Base-by-base conservation (phyloP, 2,113 vertebrate species). In the Silurus meridionalis region DNA sequence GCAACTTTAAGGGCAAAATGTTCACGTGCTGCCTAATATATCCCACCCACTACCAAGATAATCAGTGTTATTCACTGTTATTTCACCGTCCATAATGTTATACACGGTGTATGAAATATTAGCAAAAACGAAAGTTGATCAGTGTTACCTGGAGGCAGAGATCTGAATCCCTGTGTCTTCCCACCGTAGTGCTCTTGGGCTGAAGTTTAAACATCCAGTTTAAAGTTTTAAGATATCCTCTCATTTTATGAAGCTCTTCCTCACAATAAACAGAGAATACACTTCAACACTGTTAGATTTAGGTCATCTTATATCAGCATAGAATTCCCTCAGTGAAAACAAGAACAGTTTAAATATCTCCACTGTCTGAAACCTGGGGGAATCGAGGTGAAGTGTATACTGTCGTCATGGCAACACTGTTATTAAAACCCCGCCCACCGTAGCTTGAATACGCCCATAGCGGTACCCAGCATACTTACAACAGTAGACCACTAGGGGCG, bases 71-170 rank as follows among this genome's bases (percentile, higher is more conserved):
- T 37, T 37, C 37, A 37, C 37, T 37, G 37, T 37, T 37, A 37
- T 37, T 37, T 37, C 37, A 37, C 37, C 37, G 37, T 37, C 2
- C 37, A 37, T 37, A 37, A 37, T 37, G 37, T 37, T 37, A 37
- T 37, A 37, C 37, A 37, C 37, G 37, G 37, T 37, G 37, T 37
- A 37, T 37, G 37, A 37, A 37, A 37, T 37, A 37, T 37, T 37
- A 37, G 37, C 37, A 37, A 37, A 37, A 37, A 37, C 37, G 37
- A 37, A 13, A 13, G 23, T 50, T 19, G 80, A 23, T 50, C 15
- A n/a, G 13, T 74, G 48, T 46, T 92, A 97, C 96, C 95, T 95
- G 91, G 86, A 96, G 92, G 74, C 95, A 84, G 10, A 96, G 90
- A 90, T 96, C 95, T 0, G 94, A 93, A 25, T 94, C 94, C 72